Evolutionary conservation across 2,797 vertebrate genomes (phyloP), one percentile per base, ranked within the genome.

Genomic region (Bufotes viridis): DNA sequence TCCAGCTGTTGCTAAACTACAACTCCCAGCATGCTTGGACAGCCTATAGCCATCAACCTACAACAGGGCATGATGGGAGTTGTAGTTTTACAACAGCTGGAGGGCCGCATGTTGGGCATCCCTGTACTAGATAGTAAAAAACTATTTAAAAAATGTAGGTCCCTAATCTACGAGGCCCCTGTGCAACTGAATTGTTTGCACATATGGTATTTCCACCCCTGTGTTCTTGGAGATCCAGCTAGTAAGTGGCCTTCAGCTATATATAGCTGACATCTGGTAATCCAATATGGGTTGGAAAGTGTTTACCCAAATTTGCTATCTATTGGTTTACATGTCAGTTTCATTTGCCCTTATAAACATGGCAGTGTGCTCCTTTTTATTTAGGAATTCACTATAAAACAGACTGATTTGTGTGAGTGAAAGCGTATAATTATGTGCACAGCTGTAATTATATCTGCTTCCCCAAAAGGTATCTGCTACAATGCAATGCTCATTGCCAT

Each of bases 231-330:
- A 90, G 92, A 42, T 93, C 89, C 82, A 90, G 86, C 81, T 84
- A 79, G 90, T 58, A 90, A 88, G 88, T 90, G 90, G 14, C 91
- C 90, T 85, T 86, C 82, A 85, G 15, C 81, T 70, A 86, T 29
- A 80, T 58, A 15, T 22, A 69, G 80, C 70, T 79, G 60, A 63
- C 65, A 60, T 72, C 53, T 58, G n/a, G 72, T 51, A 69, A 69
- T 49, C 18, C 57, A 78, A 34, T 42, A 78, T 60, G 42, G 24
- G 55, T 34, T 65, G 58, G n/a, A 49, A 29, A 15, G n/a, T 55
- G 57, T 86, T 75, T 84, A 17, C 49, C n/a, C 67, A 69, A 69
- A 26, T 53, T 69, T 70, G 53, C n/a, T n/a, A 83, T 67, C 2
- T n/a, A 55, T 55, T 11, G 20, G 9, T 70, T 53, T 70, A 18